phyloP scores from a whole-genome alignment of 2,113 vertebrate genomes.

The Oreochromis aureus region DNA sequence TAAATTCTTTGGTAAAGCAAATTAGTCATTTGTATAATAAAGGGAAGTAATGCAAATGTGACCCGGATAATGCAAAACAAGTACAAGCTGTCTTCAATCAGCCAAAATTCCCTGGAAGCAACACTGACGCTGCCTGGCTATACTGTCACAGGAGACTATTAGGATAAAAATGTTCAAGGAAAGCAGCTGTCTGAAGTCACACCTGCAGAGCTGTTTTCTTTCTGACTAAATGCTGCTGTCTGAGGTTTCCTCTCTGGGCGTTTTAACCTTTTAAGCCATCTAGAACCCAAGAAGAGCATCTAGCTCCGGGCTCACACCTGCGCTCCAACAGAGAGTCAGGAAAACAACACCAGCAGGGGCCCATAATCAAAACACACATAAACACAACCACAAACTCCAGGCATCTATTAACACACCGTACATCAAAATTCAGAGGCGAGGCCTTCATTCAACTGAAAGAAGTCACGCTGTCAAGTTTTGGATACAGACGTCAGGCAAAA shows the following conservation, averaged over 20 bases:
- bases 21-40: neutral
- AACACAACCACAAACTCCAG: neutral
- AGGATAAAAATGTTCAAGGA: slow-evolving; percentile 1
- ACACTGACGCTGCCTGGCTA: neutral
- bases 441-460: neutral
- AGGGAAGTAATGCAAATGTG: neutral
- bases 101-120: neutral
- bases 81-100: neutral
- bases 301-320: slow-evolving; percentile 50
- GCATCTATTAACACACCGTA: neutral
- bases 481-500: neutral
- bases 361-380: neutral
- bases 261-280: slow-evolving; percentile 54
- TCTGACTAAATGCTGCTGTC: slow-evolving; percentile 6
- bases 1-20: neutral
- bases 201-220: slow-evolving; percentile 15
- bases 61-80: neutral
- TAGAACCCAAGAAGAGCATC: slow-evolving; percentile 32
- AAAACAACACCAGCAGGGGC: slow-evolving; percentile 48
- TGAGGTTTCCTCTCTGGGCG: neutral
- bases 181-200: neutral
- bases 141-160: neutral
- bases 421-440: neutral
- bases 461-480: neutral
- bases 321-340: slow-evolving; percentile 8